A percentile compares a stretch with the other conserved stretches of the same genome.
Conservation (phyloP, 2,888 invertebrate species). For the Apoderus coryli region DNA sequence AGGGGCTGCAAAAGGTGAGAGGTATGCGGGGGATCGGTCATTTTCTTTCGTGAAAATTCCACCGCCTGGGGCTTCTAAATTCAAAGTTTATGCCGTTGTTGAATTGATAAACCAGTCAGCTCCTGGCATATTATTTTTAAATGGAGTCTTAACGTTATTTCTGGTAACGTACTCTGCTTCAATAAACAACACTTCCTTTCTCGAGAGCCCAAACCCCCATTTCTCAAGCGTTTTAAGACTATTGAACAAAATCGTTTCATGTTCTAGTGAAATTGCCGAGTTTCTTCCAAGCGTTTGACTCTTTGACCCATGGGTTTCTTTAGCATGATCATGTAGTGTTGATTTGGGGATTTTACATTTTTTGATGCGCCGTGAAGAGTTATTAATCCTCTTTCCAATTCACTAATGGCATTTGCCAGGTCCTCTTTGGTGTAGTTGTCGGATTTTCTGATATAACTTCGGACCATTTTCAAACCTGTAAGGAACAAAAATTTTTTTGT, state of each 20-base stretch:
- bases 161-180: slow-evolving; percentile 8
- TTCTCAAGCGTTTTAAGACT: slow-evolving; percentile 9
- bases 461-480: slow-evolving; percentile 3
- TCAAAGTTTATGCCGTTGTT: slow-evolving; percentile 7
- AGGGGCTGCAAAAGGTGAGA: slow-evolving; percentile 2
- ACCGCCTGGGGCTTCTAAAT: slow-evolving; percentile 10
- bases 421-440: slow-evolving; percentile 5
- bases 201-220: slow-evolving; percentile 9
- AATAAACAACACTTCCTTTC: slow-evolving; percentile 10
- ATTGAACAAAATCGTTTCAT: slow-evolving; percentile 9
- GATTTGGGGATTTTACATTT: slow-evolving; percentile 7
- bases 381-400: slow-evolving; percentile 5
- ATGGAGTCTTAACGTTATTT: slow-evolving; percentile 6
- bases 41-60: slow-evolving; percentile 10
- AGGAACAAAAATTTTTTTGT: too few species aligned
- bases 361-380: slow-evolving; percentile 5
- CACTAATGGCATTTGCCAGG: slow-evolving; percentile 1
- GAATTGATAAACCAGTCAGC: too few species aligned
- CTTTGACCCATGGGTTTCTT: slow-evolving; percentile 6
- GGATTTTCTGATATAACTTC: slow-evolving; percentile 6
- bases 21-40: slow-evolving; percentile 5
- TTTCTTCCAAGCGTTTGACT: slow-evolving; percentile 6
- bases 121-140: slow-evolving; percentile 8
- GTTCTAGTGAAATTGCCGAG: slow-evolving; percentile 7
- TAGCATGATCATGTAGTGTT: slow-evolving; percentile 5